Conservation (phyloP, 2,888 invertebrate genomes). For the Cheilosia urbana region DNA sequence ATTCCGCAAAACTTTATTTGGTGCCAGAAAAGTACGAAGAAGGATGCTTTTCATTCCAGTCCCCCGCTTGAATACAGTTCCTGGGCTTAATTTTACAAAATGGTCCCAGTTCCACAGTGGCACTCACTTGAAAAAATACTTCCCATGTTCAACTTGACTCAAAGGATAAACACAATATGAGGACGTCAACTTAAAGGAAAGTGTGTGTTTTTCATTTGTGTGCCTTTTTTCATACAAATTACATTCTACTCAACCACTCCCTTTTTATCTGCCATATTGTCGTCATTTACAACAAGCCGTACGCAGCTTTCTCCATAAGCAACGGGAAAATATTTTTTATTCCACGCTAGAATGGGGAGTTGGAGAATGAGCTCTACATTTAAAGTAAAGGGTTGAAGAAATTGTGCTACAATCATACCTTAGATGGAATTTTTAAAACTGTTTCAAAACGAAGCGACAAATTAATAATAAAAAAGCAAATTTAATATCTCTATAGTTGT, state of each 20-base stretch:
- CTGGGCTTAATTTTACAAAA: conserved; percentile 43
- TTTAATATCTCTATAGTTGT: not conserved
- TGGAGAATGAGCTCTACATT: not conserved
- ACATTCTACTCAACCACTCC: conserved; percentile 36
- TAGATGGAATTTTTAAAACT: not conserved
- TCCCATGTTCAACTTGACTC: conserved; percentile 39
- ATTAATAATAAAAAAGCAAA: too few species aligned
- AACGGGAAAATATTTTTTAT: not conserved
- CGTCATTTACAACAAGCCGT: conserved; percentile 20
- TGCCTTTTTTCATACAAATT: conserved; percentile 49
- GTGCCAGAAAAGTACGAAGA: conserved; percentile 37
- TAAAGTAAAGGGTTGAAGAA: too few species aligned
- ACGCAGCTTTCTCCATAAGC: not conserved
- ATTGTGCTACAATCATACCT: too few species aligned
- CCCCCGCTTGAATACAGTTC: conserved; percentile 18
- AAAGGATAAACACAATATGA: conserved; percentile 51
- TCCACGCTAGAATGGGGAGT: too few species aligned
- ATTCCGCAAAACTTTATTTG: conserved; percentile 60
- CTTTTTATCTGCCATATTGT: conserved; percentile 29
- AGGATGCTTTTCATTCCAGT: conserved; percentile 33
- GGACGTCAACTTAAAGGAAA: conserved; percentile 43
- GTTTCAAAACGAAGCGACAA: not conserved
- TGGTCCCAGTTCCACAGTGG: conserved; percentile 47
- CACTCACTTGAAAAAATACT: conserved; percentile 53
- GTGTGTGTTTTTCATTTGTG: conserved; percentile 56